phyloP scores from a whole-genome alignment of 1,140 invertebrate genomes.

The Glossosoma conforme region DNA sequence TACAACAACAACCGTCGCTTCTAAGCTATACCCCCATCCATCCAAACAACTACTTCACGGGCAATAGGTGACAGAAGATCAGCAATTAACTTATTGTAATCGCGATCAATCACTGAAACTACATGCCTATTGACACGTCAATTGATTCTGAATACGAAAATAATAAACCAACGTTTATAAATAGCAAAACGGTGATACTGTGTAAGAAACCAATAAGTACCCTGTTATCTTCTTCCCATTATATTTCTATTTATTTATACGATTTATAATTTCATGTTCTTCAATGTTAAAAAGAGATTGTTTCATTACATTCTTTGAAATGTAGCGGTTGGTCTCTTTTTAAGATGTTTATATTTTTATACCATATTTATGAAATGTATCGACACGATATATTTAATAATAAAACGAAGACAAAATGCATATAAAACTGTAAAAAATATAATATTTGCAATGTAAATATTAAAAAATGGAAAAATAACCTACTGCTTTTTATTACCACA shows the following conservation, averaged over 20 bases:
- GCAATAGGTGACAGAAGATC: too few relatives aligned
- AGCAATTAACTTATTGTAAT: too few relatives aligned
- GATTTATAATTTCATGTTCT: neutral
- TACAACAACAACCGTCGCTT: conserved; percentile 24
- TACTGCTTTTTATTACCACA: conserved; percentile 1
- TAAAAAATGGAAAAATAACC: conserved; percentile 3
- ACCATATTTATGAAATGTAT: conserved; percentile 4
- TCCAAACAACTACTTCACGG: too few relatives aligned
- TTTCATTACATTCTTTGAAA: too few relatives aligned
- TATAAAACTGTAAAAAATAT: conserved; percentile 2
- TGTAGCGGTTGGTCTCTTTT: too few relatives aligned
- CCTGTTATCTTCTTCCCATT: too few relatives aligned
- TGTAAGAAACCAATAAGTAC: neutral
- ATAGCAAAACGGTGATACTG: neutral
- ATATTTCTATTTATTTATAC: conserved; percentile 1
- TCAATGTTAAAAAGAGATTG: neutral
- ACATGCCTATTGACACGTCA: neutral
- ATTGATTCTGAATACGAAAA: neutral
- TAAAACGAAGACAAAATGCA: too few relatives aligned
- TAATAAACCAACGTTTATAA: neutral
- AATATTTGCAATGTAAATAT: conserved; percentile 11
- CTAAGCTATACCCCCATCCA: conserved; percentile 7
- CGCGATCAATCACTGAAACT: neutral
- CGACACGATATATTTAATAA: too few relatives aligned
- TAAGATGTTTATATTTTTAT: too few relatives aligned